Percentiles rank a stretch among this genome's conserved stretches.
These are phyloP conservation scores for pig (Sus scrofa) DNA, from an alignment of 2,113 vertebrate species.

Conservation along the genomic window DNA sequence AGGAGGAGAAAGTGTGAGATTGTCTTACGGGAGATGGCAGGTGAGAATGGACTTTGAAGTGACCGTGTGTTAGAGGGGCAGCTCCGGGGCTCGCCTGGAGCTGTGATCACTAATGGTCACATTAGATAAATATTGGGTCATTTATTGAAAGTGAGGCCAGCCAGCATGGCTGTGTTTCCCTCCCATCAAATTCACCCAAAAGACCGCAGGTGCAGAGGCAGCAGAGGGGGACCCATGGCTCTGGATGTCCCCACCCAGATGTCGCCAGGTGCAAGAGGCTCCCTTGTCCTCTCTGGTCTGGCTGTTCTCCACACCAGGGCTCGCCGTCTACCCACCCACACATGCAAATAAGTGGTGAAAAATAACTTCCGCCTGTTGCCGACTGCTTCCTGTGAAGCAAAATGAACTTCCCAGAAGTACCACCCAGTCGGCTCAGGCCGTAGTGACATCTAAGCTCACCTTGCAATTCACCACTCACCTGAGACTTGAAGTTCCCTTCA, in stretches of 20 bases:
- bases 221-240: background rate
- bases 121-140: too few relatives aligned
- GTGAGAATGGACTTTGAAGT: background rate
- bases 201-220: background rate
- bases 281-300: background rate
- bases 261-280: background rate
- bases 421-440: background rate
- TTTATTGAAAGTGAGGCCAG: background rate
- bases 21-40: background rate
- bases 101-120: background rate
- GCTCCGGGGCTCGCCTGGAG: background rate
- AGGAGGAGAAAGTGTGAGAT: background rate
- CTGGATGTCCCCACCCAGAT: background rate
- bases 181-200: background rate
- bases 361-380: accelerated
- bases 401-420: background rate
- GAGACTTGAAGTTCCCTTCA: background rate
- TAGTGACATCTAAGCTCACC: background rate
- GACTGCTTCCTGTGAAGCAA: background rate
- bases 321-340: background rate
- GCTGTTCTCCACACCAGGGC: background rate
- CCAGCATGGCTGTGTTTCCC: background rate
- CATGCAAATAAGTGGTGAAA: background rate
- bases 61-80: background rate
- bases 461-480: background rate